A percentile compares a stretch with the other conserved stretches of the same genome.
Conservation (phyloP, 2,113 vertebrate genomes). For the Xenopus laevis region DNA sequence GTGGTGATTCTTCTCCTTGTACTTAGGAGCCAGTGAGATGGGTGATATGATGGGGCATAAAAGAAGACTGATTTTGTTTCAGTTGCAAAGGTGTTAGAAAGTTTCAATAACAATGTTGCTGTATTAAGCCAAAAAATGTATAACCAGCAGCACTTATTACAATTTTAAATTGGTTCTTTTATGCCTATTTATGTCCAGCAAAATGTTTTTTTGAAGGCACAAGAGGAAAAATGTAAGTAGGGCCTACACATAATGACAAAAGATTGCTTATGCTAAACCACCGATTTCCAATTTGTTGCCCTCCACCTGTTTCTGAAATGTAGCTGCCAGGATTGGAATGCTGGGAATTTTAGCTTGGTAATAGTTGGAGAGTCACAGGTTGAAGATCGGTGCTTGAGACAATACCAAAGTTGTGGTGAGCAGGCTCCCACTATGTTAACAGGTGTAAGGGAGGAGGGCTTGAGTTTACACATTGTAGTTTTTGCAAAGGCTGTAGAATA, state of each 20-base stretch:
- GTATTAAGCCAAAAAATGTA: slow-evolving; percentile 30
- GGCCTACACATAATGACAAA: too few species aligned
- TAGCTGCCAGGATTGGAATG: too few species aligned
- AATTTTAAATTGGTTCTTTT: not conserved
- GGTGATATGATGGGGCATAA: not conserved
- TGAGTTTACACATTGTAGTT: too few species aligned
- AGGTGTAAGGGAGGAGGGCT: too few species aligned
- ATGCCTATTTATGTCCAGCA: slow-evolving; percentile 11
- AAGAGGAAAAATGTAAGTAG: not conserved
- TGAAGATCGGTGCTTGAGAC: not conserved
- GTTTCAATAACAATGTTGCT: slow-evolving; percentile 13
- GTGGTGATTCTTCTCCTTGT: slow-evolving; percentile 62
- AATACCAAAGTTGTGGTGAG: slow-evolving; percentile 22
- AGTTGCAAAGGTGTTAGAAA: not conserved
- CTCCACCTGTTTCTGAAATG: too few species aligned
- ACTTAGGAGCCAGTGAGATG: slow-evolving; percentile 12
- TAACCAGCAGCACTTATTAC: slow-evolving; percentile 12
- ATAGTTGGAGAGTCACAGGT: too few species aligned
- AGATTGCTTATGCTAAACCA: too few species aligned
- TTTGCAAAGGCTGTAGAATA: too few species aligned
- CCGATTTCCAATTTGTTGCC: too few species aligned
- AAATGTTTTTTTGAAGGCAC: slow-evolving; percentile 11
- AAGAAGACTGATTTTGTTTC: not conserved
- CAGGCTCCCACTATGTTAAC: slow-evolving; percentile 15
- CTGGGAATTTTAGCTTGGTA: too few species aligned